Conservation (phyloP, 2,113 vertebrate species). For the Misgurnus anguillicaudatus region DNA sequence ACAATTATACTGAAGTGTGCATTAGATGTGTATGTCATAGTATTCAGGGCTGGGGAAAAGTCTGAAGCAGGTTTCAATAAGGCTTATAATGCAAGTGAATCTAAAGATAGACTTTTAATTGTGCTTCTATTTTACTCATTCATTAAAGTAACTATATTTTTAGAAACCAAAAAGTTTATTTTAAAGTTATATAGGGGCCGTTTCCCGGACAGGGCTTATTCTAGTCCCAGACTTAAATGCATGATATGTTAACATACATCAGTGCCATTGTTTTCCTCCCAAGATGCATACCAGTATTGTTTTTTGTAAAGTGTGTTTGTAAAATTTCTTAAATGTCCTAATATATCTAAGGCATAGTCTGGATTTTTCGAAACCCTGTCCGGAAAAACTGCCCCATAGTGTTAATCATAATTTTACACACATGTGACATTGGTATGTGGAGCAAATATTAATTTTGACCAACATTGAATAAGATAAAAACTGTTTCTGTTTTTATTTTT, state of each 20-base stretch:
- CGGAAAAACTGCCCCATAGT: neutral
- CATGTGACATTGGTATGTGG: slow-evolving; percentile 20
- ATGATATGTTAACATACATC: too few species aligned
- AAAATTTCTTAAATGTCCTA: too few species aligned
- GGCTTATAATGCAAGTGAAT: neutral
- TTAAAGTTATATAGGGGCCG: neutral
- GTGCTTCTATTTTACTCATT: slow-evolving; percentile 28
- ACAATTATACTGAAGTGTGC: slow-evolving; percentile 15
- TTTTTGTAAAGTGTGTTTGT: too few species aligned
- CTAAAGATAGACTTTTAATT: neutral
- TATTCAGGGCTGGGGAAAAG: neutral
- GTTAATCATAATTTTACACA: slow-evolving; percentile 8
- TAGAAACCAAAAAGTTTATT: neutral
- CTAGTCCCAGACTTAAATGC: too few species aligned
- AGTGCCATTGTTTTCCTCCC: too few species aligned
- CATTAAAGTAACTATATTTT: slow-evolving; percentile 18
- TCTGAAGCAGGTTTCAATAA: neutral
- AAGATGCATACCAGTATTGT: too few species aligned
- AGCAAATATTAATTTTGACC: slow-evolving; percentile 21
- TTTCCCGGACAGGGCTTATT: too few species aligned
- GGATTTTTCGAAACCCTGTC: too few species aligned
- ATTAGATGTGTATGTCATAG: neutral
- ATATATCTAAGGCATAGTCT: too few species aligned
- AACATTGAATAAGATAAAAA: slow-evolving; percentile 18
- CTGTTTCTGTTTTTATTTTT: slow-evolving; percentile 8